Percentiles rank a stretch among this genome's conserved stretches.
These are phyloP conservation scores for Chaetorhynchus papuensis DNA, from an alignment of 2,113 vertebrate species.

Conservation along the genomic window DNA sequence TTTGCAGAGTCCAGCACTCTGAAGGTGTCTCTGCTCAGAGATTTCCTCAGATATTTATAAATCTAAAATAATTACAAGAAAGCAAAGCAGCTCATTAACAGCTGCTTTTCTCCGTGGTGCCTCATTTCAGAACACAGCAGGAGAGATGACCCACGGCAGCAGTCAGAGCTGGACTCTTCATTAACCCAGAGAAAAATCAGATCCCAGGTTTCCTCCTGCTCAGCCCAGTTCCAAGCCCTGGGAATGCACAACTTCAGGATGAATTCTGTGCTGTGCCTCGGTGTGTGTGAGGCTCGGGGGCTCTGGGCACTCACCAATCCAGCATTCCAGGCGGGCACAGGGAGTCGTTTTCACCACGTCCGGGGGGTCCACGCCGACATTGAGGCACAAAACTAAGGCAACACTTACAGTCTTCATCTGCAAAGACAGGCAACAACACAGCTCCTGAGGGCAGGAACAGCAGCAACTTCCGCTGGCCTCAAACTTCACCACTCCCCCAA, in stretches of 20 bases:
- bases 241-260: rapidly evolving
- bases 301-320: constrained; percentile 85
- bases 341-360: constrained; percentile 98
- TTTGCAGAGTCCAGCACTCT: not conserved
- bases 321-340: constrained; percentile 93
- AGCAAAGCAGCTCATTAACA: not conserved
- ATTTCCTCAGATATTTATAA: not conserved
- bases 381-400: constrained; percentile 94
- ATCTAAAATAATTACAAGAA: not conserved
- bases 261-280: rapidly evolving
- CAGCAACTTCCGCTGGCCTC: not conserved
- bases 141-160: not conserved
- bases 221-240: not conserved
- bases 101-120: not conserved
- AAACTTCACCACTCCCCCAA: not conserved
- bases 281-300: not conserved
- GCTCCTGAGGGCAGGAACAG: not conserved
- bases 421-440: not conserved
- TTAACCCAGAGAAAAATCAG: not conserved
- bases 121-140: not conserved
- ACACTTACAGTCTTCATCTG: constrained; percentile 99
- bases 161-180: not conserved
- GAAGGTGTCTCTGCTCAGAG: not conserved
- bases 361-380: constrained; percentile 96
- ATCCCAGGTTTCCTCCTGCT: not conserved